phyloP scores from a whole-genome alignment of 1,140 invertebrate genomes.

The Cydia splendana region DNA sequence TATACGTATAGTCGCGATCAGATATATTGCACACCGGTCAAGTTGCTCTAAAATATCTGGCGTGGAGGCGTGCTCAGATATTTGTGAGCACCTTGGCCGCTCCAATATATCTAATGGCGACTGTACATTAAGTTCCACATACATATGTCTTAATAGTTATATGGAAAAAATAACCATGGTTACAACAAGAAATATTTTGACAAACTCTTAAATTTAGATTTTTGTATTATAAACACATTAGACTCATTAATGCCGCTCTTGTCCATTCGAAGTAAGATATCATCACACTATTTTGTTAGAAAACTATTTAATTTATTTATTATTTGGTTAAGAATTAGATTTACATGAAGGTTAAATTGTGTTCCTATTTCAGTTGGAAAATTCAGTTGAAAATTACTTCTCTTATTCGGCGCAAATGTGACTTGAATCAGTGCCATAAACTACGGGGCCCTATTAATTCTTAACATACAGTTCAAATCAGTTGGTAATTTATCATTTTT shows the following conservation, averaged over 20 bases:
- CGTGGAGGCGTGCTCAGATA: too few species aligned
- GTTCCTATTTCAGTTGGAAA: constrained; percentile 58
- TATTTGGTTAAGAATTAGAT: constrained; percentile 59
- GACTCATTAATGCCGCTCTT: constrained; percentile 72
- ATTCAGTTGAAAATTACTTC: neutral
- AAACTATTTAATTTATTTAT: constrained; percentile 73
- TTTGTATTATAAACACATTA: constrained; percentile 44
- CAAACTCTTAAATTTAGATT: neutral
- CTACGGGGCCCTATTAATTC: neutral
- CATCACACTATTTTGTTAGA: constrained; percentile 71
- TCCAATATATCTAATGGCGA: too few species aligned
- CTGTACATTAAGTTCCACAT: too few species aligned
- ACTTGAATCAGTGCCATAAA: constrained; percentile 58
- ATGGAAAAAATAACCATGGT: too few species aligned
- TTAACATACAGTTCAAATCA: neutral
- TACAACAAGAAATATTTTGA: neutral
- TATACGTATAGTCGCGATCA: too few species aligned
- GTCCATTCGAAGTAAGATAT: constrained; percentile 68
- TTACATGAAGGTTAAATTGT: constrained; percentile 58
- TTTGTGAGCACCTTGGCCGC: too few species aligned
- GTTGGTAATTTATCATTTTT: too few species aligned
- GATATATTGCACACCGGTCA: too few species aligned
- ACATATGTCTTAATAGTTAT: too few species aligned
- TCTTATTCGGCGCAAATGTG: constrained; percentile 25
- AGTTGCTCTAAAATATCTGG: too few species aligned